These are phyloP conservation scores for Drosophila tropicalis DNA, from an alignment of 1,140 invertebrate genomes.

Conservation along the genomic window DNA sequence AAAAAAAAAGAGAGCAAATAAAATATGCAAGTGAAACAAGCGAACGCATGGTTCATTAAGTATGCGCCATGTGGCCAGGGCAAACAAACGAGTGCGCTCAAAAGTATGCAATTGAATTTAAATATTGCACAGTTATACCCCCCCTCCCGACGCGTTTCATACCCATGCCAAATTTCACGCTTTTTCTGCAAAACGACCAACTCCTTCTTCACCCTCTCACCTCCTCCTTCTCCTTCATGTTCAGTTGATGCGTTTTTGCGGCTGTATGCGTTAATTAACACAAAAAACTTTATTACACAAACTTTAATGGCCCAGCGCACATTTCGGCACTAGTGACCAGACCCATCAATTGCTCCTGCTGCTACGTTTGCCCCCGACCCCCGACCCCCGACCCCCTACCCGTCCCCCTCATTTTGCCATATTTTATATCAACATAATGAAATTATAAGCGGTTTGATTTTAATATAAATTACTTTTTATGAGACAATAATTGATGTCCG, in stretches of 20 bases:
- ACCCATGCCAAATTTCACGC: neutral
- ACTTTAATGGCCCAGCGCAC: constrained; percentile 53
- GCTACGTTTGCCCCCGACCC: neutral
- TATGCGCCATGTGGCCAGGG: constrained; percentile 69
- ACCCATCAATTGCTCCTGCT: neutral
- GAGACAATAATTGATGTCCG: constrained; percentile 66
- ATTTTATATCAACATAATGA: constrained; percentile 67
- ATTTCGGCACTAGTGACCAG: constrained; percentile 20
- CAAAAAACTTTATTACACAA: constrained; percentile 75
- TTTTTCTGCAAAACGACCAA: too few species aligned
- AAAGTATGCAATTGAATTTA: constrained; percentile 81
- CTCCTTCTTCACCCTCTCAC: neutral
- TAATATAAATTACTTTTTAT: constrained; percentile 80
- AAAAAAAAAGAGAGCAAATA: constrained; percentile 51
- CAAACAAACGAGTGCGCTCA: constrained; percentile 62
- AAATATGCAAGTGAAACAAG: constrained; percentile 69
- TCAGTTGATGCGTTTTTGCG: constrained; percentile 28
- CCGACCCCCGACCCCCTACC: neutral
- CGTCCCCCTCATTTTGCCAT: constrained; percentile 3
- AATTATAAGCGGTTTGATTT: constrained; percentile 80
- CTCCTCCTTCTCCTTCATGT: neutral
- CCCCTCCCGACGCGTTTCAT: neutral
- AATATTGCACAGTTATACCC: constrained; percentile 69
- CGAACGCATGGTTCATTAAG: constrained; percentile 69
- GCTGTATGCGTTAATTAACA: constrained; percentile 74